Base-by-base conservation (phyloP, 2,113 vertebrate species). In the Xiphias gladius region DNA sequence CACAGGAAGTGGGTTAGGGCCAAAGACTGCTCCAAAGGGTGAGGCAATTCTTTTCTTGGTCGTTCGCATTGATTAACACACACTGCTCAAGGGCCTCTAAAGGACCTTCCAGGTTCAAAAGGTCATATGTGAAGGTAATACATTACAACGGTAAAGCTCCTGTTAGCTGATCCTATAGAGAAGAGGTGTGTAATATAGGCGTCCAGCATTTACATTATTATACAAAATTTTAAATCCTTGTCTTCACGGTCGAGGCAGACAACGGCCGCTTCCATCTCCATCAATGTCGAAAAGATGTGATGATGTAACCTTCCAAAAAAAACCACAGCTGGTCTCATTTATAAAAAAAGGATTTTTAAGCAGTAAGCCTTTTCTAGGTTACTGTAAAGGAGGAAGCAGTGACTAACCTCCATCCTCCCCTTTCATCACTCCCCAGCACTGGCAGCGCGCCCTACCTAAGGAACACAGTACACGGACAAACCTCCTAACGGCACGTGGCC, bases 1-100 rank as follows among this genome's bases (percentile, higher is more conserved):
- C 9, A 69, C 73, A 82, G 84, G 79, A 91, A 85, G 80, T 69
- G 61, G 14, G 7, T 0, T 0, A 6, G 7, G n/a, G 4, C 41
- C 22, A 0, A 65, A 61, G 41, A 37, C 14, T 61, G 66, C 11
- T 65, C 3, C 2, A 24, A 64, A n/a, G 5, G 0, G 30, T 72
- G 75, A 77, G 20, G 70, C 58, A 73, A 66, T 7, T 16, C 2
- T 22, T 65, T 52, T 50, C n/a, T 62, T 65, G 37, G n/a, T 65
- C n/a, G n/a, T 14, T 66, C 67, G 39, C 39, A 58, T n/a, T 26
- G 50, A 57, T 48, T 39, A 41, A 55, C 46, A 41, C 50, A 9
- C 20, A 10, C 7, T 20, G 16, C 20, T 19, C 41, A 13, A 7
- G 41, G 41, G 13, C 46, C 20, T 17, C 46, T 50, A 20, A 6